These are phyloP conservation scores for Ganaspis sp. DNA, from an alignment of 1,140 invertebrate genomes.

Conservation along the genomic window DNA sequence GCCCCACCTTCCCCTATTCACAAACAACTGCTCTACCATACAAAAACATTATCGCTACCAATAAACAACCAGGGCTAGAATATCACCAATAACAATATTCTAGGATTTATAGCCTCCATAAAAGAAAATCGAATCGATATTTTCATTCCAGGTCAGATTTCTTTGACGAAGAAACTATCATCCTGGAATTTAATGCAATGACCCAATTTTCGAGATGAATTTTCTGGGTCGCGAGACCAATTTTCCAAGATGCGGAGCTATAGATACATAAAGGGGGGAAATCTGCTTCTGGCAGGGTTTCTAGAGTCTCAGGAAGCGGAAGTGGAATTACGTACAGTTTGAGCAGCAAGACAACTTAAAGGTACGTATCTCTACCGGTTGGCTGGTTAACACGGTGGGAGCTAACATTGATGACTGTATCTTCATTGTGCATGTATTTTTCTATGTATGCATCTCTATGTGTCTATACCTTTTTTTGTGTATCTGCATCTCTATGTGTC, in stretches of 20 bases:
- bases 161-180: not conserved
- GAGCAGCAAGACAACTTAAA: not conserved
- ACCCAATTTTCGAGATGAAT: constrained; percentile 9
- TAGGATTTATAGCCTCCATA: too few relatives aligned
- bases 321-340: not conserved
- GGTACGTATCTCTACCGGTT: constrained; percentile 10
- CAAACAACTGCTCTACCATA: too few relatives aligned
- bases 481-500: too few relatives aligned
- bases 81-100: too few relatives aligned
- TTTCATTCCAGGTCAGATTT: not conserved
- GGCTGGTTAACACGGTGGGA: constrained; percentile 11
- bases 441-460: too few relatives aligned
- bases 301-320: constrained; percentile 25
- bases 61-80: too few relatives aligned
- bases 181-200: not conserved
- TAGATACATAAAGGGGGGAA: not conserved
- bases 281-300: not conserved
- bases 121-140: too few relatives aligned
- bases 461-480: too few relatives aligned
- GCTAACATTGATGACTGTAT: not conserved
- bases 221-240: constrained; percentile 9
- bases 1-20: too few relatives aligned
- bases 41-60: too few relatives aligned
- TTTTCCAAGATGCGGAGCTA: not conserved
- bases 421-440: too few relatives aligned